Evolutionary conservation across 2,888 invertebrate genomes (phyloP).

Genomic region (Harpagoxenus sublaevis): DNA sequence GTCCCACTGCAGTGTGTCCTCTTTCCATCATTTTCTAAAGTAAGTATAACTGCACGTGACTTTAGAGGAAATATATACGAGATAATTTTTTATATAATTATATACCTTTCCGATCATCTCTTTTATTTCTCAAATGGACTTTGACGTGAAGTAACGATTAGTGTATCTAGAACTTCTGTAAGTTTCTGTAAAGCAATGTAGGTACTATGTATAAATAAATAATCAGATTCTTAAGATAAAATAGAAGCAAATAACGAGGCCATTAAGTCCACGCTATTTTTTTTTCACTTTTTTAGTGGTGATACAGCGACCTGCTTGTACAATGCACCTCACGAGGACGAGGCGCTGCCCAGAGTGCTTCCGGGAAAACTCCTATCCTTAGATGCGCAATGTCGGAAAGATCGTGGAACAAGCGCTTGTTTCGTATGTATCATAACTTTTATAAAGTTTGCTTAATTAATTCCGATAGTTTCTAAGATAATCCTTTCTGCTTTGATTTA

Average conservation of each 20-base stretch:
- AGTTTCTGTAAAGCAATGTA: background rate
- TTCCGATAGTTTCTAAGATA: background rate
- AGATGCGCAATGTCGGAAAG: conserved; percentile 97
- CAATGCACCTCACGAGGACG: conserved; percentile 97
- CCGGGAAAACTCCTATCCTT: conserved; percentile 95
- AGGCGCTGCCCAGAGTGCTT: conserved; percentile 94
- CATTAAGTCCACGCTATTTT: background rate
- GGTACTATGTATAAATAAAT: background rate
- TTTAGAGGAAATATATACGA: background rate
- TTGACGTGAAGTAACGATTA: background rate
- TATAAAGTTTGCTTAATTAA: background rate
- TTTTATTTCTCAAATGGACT: background rate
- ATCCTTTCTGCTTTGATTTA: background rate
- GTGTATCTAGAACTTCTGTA: background rate
- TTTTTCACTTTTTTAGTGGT: conserved; percentile 90
- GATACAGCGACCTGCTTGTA: conserved; percentile 97
- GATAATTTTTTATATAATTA: background rate
- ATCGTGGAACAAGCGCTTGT: conserved; percentile 95
- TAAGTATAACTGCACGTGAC: conserved; percentile 86
- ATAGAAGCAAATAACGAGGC: background rate
- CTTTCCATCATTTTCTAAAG: conserved; percentile 98
- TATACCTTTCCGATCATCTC: background rate
- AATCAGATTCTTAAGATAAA: background rate
- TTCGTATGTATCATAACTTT: conserved; percentile 88
- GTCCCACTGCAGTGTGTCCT: conserved; percentile 97